Evolutionary conservation across 2,113 vertebrate species (phyloP).

Genomic region (Xenopus borealis): DNA sequence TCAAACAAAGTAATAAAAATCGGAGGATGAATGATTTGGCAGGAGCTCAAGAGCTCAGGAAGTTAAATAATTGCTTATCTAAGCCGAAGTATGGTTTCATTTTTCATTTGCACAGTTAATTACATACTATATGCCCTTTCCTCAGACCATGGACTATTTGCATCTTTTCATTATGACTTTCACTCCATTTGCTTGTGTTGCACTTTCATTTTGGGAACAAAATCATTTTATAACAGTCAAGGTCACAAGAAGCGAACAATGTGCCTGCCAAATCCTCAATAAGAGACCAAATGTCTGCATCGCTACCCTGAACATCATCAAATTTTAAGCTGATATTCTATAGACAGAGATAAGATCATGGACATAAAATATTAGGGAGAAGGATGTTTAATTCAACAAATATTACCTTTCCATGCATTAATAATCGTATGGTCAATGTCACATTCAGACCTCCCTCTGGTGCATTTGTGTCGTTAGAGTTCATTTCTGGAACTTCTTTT

Average conservation of each 20-base stretch:
- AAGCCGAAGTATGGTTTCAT: neutral
- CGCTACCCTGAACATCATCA: no score
- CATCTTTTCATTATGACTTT: neutral
- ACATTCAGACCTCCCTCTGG: conserved; percentile 80
- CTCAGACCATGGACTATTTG: neutral
- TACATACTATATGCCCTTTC: neutral
- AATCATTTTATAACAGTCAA: no score
- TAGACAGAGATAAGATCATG: neutral
- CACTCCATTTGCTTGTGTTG: neutral
- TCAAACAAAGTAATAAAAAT: neutral
- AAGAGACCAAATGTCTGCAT: no score
- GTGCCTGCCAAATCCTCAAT: no score
- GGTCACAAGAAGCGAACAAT: no score
- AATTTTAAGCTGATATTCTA: no score
- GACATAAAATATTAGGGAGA: neutral
- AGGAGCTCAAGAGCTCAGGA: no score
- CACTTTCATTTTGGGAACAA: no score
- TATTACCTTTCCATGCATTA: conserved; percentile 91
- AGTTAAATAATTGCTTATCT: neutral
- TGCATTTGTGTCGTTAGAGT: conserved; percentile 70
- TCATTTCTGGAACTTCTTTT: conserved; percentile 60
- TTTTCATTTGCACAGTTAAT: neutral
- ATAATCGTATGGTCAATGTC: conserved; percentile 81
- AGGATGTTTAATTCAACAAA: neutral
- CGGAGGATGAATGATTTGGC: neutral